Evolutionary conservation across 2,888 invertebrate species (phyloP).

Genomic region (Zaprionus obscuricornis): DNA sequence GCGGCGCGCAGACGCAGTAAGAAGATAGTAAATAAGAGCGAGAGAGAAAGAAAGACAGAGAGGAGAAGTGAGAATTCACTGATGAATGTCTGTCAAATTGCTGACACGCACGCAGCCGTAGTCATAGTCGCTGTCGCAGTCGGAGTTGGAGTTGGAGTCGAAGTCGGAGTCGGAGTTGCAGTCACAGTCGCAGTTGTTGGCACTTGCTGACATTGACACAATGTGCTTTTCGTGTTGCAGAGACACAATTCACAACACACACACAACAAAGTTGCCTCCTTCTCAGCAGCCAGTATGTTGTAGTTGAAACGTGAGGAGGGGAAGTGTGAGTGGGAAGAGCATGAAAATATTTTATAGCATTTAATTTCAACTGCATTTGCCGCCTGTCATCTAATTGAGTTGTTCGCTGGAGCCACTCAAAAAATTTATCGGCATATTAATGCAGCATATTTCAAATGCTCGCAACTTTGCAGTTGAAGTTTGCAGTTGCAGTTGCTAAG

Average conservation of each 20-base stretch:
- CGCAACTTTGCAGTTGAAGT: no score
- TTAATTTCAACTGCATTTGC: conserved; percentile 59
- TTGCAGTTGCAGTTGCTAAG: no score
- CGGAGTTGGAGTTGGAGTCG: no score
- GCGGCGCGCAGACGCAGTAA: conserved; percentile 13
- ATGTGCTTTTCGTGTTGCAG: no score
- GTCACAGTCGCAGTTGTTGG: neutral
- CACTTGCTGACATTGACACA: conserved; percentile 72
- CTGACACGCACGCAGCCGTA: conserved; percentile 68
- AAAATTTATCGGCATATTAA: conserved; percentile 78
- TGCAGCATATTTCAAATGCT: conserved; percentile 78
- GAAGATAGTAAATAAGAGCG: conserved; percentile 16
- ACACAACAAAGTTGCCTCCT: no score
- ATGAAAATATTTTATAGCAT: conserved; percentile 69
- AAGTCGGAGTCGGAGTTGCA: no score
- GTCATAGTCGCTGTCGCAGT: no score
- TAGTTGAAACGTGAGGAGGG: neutral
- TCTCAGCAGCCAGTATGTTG: no score
- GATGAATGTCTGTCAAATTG: conserved; percentile 80
- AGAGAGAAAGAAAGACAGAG: neutral
- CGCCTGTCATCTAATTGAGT: conserved; percentile 79
- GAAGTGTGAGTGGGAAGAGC: neutral
- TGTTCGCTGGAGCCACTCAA: conserved; percentile 58
- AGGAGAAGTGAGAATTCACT: conserved; percentile 29
- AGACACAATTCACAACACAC: no score